These are phyloP conservation scores for Cyclina sinensis DNA, from an alignment of 1,140 invertebrate species.

Conservation along the genomic window DNA sequence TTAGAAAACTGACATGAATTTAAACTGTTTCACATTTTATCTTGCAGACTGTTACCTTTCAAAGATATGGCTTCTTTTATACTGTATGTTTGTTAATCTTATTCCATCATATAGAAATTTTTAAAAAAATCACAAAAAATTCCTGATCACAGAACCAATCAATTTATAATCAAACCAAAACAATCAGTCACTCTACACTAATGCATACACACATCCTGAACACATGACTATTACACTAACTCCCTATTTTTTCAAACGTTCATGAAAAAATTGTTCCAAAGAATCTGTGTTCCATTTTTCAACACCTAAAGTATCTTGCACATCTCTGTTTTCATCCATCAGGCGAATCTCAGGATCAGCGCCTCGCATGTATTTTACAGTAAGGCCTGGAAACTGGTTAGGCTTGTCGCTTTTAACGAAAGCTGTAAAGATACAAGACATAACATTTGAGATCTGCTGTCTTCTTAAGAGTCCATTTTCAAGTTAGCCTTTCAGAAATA, in stretches of 20 bases:
- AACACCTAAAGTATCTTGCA: conserved; percentile 92
- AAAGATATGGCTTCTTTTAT: too few relatives aligned
- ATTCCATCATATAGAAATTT: too few relatives aligned
- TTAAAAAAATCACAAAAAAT: too few relatives aligned
- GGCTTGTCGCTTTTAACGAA: conserved; percentile 96
- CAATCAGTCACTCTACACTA: neutral
- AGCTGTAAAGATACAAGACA: conserved; percentile 87
- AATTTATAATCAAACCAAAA: neutral
- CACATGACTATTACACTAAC: neutral
- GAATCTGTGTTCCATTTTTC: conserved; percentile 99
- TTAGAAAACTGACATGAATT: too few relatives aligned
- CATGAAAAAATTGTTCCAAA: conserved; percentile 96
- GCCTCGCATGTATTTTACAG: conserved; percentile 95
- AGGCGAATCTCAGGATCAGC: conserved; percentile 97
- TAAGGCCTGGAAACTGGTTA: conserved; percentile 95
- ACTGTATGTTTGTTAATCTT: too few relatives aligned
- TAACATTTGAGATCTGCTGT: neutral
- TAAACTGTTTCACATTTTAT: too few relatives aligned
- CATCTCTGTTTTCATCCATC: conserved; percentile 89
- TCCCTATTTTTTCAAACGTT: conserved; percentile 89
- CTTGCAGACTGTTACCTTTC: too few relatives aligned
- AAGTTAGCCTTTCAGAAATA: too few relatives aligned
- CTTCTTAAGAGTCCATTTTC: too few relatives aligned
- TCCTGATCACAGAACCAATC: neutral
- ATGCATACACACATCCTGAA: neutral